These are phyloP conservation scores for Tricholaema leucomelas DNA, from an alignment of 2,113 vertebrate genomes.

Conservation along the genomic window DNA sequence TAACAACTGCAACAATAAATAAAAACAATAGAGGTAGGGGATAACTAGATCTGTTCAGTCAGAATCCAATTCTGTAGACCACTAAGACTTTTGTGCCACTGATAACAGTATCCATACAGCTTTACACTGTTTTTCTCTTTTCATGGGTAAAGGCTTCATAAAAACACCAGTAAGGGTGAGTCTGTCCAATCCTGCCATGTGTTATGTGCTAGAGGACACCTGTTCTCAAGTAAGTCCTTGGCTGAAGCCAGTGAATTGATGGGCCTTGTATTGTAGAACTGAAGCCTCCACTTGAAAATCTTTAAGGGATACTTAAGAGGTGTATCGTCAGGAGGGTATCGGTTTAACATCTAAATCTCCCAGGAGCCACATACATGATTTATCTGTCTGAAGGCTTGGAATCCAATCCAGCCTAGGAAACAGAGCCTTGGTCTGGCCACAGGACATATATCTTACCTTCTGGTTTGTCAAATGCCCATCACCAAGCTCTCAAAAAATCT, in stretches of 20 bases:
- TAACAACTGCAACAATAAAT: background rate
- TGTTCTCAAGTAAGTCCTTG: background rate
- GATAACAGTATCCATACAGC: background rate
- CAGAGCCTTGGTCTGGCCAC: background rate
- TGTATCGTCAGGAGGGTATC: background rate
- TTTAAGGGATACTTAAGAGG: background rate
- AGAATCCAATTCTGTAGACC: background rate
- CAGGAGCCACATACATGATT: background rate
- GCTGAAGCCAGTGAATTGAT: background rate
- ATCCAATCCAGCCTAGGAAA: background rate
- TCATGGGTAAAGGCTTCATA: background rate
- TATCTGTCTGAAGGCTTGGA: constrained; percentile 2
- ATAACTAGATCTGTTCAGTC: background rate
- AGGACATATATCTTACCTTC: background rate
- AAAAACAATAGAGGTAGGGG: background rate
- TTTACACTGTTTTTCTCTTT: background rate
- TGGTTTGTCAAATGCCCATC: background rate
- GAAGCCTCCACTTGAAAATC: background rate
- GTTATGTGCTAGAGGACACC: background rate
- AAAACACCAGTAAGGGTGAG: background rate
- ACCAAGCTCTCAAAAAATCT: background rate
- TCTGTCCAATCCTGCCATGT: background rate
- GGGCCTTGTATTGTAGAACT: background rate
- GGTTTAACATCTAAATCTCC: background rate
- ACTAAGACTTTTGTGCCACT: background rate